A percentile compares a stretch with the other conserved stretches of the same genome.
These are phyloP conservation scores for Pachymerium ferrugineum DNA, from an alignment of 2,888 invertebrate genomes.

Conservation along the genomic window DNA sequence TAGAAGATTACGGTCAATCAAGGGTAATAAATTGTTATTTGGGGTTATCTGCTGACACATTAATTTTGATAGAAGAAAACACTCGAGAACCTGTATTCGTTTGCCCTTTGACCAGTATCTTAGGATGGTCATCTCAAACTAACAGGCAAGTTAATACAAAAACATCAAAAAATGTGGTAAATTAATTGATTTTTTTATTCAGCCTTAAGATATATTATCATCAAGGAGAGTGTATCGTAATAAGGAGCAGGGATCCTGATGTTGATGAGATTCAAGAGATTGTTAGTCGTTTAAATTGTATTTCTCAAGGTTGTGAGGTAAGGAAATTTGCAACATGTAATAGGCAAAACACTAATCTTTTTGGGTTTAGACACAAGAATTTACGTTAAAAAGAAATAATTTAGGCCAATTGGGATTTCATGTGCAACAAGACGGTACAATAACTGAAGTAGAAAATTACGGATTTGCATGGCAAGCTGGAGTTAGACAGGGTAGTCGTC, in stretches of 20 bases:
- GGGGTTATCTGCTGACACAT: conserved; percentile 78
- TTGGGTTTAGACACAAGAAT: conserved; percentile 60
- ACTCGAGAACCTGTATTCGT: conserved; percentile 78
- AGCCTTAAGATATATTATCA: conserved; percentile 81
- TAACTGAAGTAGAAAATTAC: conserved; percentile 78
- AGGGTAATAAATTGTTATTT: conserved; percentile 65
- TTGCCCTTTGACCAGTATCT: conserved; percentile 72
- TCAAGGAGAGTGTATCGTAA: conserved; percentile 84
- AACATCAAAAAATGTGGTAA: background rate
- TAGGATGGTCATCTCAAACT: conserved; percentile 63
- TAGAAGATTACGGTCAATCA: conserved; percentile 46
- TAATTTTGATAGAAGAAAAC: conserved; percentile 78
- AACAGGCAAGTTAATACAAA: conserved; percentile 52
- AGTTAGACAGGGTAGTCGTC: conserved; percentile 77
- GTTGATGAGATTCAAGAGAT: conserved; percentile 66
- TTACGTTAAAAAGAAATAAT: conserved; percentile 71
- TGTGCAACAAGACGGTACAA: conserved; percentile 87
- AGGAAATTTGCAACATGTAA: too few relatives aligned
- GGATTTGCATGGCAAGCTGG: conserved; percentile 62
- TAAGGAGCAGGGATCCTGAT: conserved; percentile 63
- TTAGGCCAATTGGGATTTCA: conserved; percentile 72
- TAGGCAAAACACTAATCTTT: background rate
- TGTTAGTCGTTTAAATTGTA: conserved; percentile 69
- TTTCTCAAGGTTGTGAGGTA: conserved; percentile 60
- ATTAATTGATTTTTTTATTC: too few relatives aligned